These are phyloP conservation scores for Heliothis peltigera DNA, from an alignment of 2,888 invertebrate species.

Conservation along the genomic window DNA sequence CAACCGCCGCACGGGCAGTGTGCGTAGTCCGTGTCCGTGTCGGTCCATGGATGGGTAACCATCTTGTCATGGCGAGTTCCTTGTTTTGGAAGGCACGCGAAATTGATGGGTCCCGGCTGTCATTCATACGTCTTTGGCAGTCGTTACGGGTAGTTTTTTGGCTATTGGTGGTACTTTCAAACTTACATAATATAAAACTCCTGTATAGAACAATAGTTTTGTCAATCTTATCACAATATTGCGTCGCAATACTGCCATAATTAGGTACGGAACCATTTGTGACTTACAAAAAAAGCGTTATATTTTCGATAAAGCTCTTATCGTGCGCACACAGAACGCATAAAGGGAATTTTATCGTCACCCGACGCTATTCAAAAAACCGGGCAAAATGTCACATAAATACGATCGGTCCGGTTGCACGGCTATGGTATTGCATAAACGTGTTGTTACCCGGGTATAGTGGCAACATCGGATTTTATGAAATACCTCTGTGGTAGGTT, in stretches of 20 bases:
- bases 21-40: no score
- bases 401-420: slow-evolving; percentile 5
- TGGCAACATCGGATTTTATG: slow-evolving; percentile 8
- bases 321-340: slow-evolving; percentile 39
- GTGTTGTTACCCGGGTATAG: slow-evolving; percentile 2
- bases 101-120: no score
- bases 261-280: slow-evolving; percentile 1
- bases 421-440: slow-evolving; percentile 18
- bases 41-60: no score
- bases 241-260: neutral
- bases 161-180: no score
- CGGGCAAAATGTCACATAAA: slow-evolving; percentile 24
- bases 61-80: no score
- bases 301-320: slow-evolving; percentile 37
- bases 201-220: no score
- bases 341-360: slow-evolving; percentile 39
- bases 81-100: no score
- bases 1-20: no score
- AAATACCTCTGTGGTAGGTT: slow-evolving; percentile 3
- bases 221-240: neutral
- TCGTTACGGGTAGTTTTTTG: no score
- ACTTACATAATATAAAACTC: no score
- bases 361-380: slow-evolving; percentile 21
- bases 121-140: no score
- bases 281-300: slow-evolving; percentile 12